Percentiles rank a stretch among this genome's conserved stretches.
Evolutionary conservation across 2,113 vertebrate species (phyloP).

Genomic region (Mandrillus leucophaeus): DNA sequence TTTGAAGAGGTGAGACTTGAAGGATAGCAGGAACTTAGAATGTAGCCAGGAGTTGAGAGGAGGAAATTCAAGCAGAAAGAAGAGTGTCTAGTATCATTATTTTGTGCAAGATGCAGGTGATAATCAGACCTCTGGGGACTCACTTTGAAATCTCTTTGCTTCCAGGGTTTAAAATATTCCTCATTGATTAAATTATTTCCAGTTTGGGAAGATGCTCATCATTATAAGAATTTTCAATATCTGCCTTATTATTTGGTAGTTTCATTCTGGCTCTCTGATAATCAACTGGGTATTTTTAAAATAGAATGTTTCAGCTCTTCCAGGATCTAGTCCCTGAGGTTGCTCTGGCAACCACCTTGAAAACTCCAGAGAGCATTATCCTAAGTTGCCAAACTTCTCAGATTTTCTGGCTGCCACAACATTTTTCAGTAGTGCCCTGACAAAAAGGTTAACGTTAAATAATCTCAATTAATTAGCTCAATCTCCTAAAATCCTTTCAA

Average conservation of each 20-base stretch:
- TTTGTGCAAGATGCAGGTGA: neutral
- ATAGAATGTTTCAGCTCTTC: slow-evolving; percentile 62
- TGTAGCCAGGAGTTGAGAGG: neutral
- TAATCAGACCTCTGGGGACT: neutral
- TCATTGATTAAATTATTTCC: neutral
- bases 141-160: neutral
- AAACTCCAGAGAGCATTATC: slow-evolving; percentile 25
- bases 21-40: neutral
- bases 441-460: neutral
- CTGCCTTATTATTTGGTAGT: slow-evolving; percentile 54
- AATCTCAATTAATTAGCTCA: neutral
- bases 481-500: neutral
- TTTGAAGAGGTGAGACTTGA: neutral
- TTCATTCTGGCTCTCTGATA: slow-evolving; percentile 30
- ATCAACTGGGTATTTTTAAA: slow-evolving; percentile 67
- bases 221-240: neutral
- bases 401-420: neutral
- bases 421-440: neutral
- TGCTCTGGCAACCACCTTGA: slow-evolving; percentile 71
- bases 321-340: slow-evolving; percentile 40
- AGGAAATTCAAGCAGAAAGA: neutral
- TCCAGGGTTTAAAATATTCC: neutral
- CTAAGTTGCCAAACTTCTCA: slow-evolving; percentile 16
- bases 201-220: slow-evolving; percentile 3
- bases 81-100: neutral